A percentile compares a stretch with the other conserved stretches of the same genome.
phyloP scores from a whole-genome alignment of 2,797 vertebrate species.

The Melanotaenia trifasciata region DNA sequence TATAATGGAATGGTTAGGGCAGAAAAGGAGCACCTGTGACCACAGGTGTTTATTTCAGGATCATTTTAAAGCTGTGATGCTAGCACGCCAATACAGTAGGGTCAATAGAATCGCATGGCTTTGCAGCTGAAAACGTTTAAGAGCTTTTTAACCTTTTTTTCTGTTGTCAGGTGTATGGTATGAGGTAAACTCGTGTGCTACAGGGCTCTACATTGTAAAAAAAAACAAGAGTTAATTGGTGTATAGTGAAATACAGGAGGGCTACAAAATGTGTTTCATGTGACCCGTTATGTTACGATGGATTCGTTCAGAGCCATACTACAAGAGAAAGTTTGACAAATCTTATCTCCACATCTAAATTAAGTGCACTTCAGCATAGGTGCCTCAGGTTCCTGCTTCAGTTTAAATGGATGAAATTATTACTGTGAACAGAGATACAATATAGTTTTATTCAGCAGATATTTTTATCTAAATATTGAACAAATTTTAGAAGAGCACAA shows the following conservation, averaged over 20 bases:
- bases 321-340: conserved; percentile 66
- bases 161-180: conserved; percentile 63
- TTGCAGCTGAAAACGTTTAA: conserved; percentile 70
- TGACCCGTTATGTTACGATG: conserved; percentile 46
- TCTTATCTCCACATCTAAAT: conserved; percentile 72
- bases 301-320: conserved; percentile 79
- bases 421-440: conserved; percentile 73
- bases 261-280: conserved; percentile 49
- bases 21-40: conserved; percentile 81
- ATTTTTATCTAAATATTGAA: conserved; percentile 69
- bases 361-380: conserved; percentile 89
- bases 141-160: conserved; percentile 64
- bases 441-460: conserved; percentile 71
- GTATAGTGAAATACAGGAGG: conserved; percentile 59
- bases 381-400: conserved; percentile 83
- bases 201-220: conserved; percentile 84
- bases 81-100: conserved; percentile 69
- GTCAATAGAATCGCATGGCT: conserved; percentile 77
- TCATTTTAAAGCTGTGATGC: conserved; percentile 75
- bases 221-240: conserved; percentile 46
- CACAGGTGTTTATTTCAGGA: conserved; percentile 71
- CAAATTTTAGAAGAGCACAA: conserved; percentile 76
- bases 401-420: conserved; percentile 53
- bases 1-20: conserved; percentile 55
- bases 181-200: conserved; percentile 70